Evolutionary conservation across 2,888 invertebrate species (phyloP).

Genomic region (Fragum sueziense): DNA sequence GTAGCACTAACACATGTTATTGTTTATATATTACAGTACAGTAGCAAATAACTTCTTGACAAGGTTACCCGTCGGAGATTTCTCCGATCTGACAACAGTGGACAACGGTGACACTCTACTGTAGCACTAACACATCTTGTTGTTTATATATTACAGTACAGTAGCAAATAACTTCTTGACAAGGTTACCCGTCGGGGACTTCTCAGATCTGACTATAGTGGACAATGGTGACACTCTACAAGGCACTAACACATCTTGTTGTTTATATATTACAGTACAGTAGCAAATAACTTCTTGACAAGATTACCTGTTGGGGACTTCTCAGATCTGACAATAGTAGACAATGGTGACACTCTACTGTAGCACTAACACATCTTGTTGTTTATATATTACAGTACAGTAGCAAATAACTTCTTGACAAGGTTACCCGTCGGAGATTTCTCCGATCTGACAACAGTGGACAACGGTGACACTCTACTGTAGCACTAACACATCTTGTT

Average conservation of each 20-base stretch:
- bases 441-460: slow-evolving; percentile 56
- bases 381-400: slow-evolving; percentile 63
- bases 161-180: slow-evolving; percentile 68
- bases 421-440: slow-evolving; percentile 70
- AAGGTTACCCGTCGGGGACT: slow-evolving; percentile 67
- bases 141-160: slow-evolving; percentile 61
- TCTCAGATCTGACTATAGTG: slow-evolving; percentile 61
- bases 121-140: too few relatives aligned
- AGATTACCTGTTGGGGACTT: slow-evolving; percentile 70
- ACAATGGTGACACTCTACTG: slow-evolving; percentile 26
- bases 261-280: slow-evolving; percentile 63
- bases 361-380: too few relatives aligned
- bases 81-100: slow-evolving; percentile 61
- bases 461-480: slow-evolving; percentile 26
- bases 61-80: slow-evolving; percentile 67
- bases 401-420: slow-evolving; percentile 68
- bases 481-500: too few relatives aligned
- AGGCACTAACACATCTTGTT: too few relatives aligned
- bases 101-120: slow-evolving; percentile 27
- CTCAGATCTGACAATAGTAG: slow-evolving; percentile 56
- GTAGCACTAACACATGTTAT: too few relatives aligned
- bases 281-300: slow-evolving; percentile 68
- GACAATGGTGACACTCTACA: slow-evolving; percentile 29
- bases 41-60: slow-evolving; percentile 68
- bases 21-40: slow-evolving; percentile 64